These are phyloP conservation scores for Vulpes lagopus DNA, from an alignment of 2,113 vertebrate genomes.

Conservation along the genomic window DNA sequence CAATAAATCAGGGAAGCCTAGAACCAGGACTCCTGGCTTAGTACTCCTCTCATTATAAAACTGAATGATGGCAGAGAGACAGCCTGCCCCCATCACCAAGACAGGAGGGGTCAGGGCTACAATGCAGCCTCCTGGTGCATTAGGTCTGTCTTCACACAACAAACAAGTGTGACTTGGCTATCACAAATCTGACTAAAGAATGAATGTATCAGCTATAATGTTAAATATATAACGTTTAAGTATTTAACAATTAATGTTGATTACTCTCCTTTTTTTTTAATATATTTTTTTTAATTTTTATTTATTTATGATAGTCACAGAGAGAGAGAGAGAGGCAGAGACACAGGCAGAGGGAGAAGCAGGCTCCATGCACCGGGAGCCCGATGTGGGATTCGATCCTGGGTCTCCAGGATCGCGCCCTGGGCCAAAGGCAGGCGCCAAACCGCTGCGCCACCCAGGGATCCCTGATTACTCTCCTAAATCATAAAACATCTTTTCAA, in stretches of 20 bases:
- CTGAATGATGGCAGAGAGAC: not conserved
- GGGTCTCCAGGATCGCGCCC: too few relatives aligned
- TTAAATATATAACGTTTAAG: not conserved
- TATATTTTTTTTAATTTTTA: too few relatives aligned
- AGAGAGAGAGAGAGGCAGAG: too few relatives aligned
- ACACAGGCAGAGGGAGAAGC: too few relatives aligned
- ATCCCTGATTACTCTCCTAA: slow-evolving; percentile 1
- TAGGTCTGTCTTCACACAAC: not conserved
- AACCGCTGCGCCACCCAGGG: too few relatives aligned
- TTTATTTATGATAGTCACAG: too few relatives aligned
- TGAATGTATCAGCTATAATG: not conserved
- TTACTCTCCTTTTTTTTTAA: too few relatives aligned
- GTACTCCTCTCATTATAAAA: not conserved
- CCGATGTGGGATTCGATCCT: too few relatives aligned
- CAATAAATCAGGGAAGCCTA: not conserved
- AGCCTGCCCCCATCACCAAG: not conserved
- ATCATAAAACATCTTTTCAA: slow-evolving; percentile 39
- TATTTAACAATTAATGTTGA: slow-evolving; percentile 26
- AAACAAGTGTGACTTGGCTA: not conserved
- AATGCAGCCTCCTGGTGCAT: not conserved
- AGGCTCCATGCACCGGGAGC: too few relatives aligned
- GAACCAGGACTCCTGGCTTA: not conserved
- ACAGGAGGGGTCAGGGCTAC: not conserved
- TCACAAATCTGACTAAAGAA: not conserved
- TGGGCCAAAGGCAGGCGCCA: too few relatives aligned